A percentile compares a stretch with the other conserved stretches of the same genome.
These are phyloP conservation scores for Tenodera sinensis DNA, from an alignment of 2,888 invertebrate genomes.

Conservation along the genomic window DNA sequence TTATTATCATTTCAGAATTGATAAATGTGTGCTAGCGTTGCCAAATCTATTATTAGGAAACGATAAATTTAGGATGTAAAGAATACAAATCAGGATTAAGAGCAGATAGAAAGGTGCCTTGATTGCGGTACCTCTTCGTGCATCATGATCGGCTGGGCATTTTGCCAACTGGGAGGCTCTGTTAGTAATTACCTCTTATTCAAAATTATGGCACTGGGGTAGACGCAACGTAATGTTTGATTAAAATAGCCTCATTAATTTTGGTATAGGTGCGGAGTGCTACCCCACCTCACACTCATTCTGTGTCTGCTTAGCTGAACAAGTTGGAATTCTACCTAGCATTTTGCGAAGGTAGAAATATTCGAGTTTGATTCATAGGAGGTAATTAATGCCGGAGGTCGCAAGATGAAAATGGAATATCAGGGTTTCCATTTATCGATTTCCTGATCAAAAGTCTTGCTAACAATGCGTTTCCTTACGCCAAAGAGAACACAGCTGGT, in stretches of 20 bases:
- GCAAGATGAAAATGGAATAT: neutral
- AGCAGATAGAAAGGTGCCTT: neutral
- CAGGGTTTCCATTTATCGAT: neutral
- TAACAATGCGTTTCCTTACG: neutral
- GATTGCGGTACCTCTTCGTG: neutral
- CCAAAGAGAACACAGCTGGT: no score
- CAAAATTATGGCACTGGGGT: neutral
- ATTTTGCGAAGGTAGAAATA: neutral
- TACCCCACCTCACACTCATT: neutral
- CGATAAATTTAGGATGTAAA: neutral
- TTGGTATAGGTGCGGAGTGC: neutral
- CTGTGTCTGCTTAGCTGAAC: neutral
- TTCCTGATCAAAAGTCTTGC: neutral
- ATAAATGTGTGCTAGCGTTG: neutral
- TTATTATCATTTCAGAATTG: neutral
- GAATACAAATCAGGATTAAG: neutral
- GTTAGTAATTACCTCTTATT: neutral
- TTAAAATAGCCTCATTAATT: neutral
- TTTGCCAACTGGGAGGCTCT: neutral
- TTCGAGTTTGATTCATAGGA: neutral
- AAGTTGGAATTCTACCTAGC: neutral
- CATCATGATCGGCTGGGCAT: neutral
- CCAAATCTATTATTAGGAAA: neutral
- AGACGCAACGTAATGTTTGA: neutral
- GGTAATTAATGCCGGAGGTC: no score